A percentile compares a stretch with the other conserved stretches of the same genome.
phyloP scores from a whole-genome alignment of 2,888 invertebrate species.

The Tyria jacobaeae region DNA sequence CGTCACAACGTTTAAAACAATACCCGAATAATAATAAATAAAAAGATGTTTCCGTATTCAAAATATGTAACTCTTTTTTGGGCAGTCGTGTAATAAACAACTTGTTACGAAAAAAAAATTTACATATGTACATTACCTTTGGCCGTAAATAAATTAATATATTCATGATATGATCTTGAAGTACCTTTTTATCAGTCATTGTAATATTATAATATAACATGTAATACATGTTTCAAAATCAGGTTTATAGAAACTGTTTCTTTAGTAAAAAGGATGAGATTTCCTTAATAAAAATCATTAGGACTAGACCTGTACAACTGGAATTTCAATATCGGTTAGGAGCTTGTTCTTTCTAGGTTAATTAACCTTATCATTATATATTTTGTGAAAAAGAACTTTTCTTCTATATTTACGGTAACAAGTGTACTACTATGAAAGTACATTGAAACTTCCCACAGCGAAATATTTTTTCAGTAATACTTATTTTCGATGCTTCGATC shows the following conservation, averaged over 20 bases:
- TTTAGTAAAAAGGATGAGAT: background rate
- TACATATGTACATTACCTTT: too few relatives aligned
- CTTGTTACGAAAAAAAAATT: too few relatives aligned
- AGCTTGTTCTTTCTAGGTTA: background rate
- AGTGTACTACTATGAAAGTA: too few relatives aligned
- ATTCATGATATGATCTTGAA: background rate
- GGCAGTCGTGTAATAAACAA: too few relatives aligned
- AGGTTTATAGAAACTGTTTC: constrained; percentile 3
- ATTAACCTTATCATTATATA: background rate
- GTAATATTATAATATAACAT: background rate
- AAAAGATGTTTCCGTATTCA: too few relatives aligned
- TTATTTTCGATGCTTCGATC: background rate
- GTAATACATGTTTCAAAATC: background rate
- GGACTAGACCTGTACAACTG: constrained; percentile 6
- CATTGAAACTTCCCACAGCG: too few relatives aligned
- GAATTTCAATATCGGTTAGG: too few relatives aligned
- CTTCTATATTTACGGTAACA: too few relatives aligned
- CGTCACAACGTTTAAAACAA: too few relatives aligned
- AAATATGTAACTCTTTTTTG: too few relatives aligned
- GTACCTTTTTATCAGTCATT: background rate
- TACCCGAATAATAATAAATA: too few relatives aligned
- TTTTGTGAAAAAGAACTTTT: too few relatives aligned
- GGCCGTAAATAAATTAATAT: background rate
- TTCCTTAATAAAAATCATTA: constrained; percentile 9
- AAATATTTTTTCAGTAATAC: background rate